Evolutionary conservation across 2,113 vertebrate genomes (phyloP).

Genomic region (Ondatra zibethicus): DNA sequence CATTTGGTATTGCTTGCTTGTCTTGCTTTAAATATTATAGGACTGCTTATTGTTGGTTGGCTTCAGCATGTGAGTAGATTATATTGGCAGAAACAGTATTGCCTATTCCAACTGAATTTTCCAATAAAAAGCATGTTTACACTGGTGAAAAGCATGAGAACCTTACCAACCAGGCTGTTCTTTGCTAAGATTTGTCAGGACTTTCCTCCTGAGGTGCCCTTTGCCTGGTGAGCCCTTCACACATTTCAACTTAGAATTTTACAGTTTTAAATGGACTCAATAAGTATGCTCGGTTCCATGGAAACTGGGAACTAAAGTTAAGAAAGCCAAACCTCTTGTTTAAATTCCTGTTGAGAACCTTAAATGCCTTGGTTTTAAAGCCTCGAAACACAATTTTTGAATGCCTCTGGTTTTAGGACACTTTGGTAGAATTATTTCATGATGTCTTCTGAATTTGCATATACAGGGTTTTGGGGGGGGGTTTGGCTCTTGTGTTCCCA

Average conservation of each 20-base stretch:
- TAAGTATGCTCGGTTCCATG: neutral
- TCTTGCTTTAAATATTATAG: constrained; percentile 47
- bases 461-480: too few species aligned
- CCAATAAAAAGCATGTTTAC: constrained; percentile 37
- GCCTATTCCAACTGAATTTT: constrained; percentile 37
- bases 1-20: neutral
- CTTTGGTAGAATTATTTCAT: constrained; percentile 30
- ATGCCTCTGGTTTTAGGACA: constrained; percentile 28
- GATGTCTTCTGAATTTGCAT: constrained; percentile 34
- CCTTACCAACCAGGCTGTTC: neutral
- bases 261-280: constrained; percentile 25
- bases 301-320: constrained; percentile 36
- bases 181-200: neutral
- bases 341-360: constrained; percentile 29
- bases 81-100: constrained; percentile 26
- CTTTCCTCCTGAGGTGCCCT: constrained; percentile 39
- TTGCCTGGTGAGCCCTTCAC: neutral
- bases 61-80: neutral
- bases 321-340: neutral
- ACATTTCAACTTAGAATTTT: neutral
- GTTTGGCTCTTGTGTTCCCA: neutral
- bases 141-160: constrained; percentile 35
- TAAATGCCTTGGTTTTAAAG: constrained; percentile 29
- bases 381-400: neutral
- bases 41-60: neutral